Evolutionary conservation across 2,888 invertebrate genomes (phyloP), one percentile per base, ranked within the genome.

Genomic region (Lacanobia wlatinum): DNA sequence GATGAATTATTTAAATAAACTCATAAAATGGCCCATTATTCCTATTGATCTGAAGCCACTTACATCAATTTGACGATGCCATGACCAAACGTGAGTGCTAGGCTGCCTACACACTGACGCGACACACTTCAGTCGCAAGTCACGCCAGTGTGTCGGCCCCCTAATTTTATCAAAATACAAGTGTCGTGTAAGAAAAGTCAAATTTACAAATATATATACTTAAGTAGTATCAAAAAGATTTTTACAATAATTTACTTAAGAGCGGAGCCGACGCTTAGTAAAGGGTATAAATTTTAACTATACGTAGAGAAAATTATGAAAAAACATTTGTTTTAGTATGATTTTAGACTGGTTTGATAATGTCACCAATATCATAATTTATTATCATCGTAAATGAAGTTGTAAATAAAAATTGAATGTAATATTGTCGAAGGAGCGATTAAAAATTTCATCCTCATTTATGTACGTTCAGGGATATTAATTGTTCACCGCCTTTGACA

Each of bases 181-280:
- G 85, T 87, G 87, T 85, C 38, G 83, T 84, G 85, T 86, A 86
- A 61, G 70, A 86, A 84, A 76, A 76, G 64, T 63, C 72, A 80
- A 87, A 87, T 87, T 80, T 86, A 87, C 86, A 86, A 84, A 64
- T 76, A 80, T 76, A 78, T 83, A 82, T 34, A 34, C 80, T 86
- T 81, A 83, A 63, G 73, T 70, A 65, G 87, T 88, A 87, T 88
- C 84, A 88, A 85, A 85, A 85, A 77, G 66, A 64, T 86, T 83
- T 89, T 82, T 88, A 89, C 87, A 88, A 83, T 85, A 76, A 72
- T 84, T 83, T 83, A 87, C 71, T 66, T 77, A 82, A 38, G 73
- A 23, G 69, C 72, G 68, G 80, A 83, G 84, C 82, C 76, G 68
- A 56, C 50, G 63, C 58, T 34, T 73, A 74, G 58, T 76, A 80